Evolutionary conservation across 2,113 vertebrate genomes (phyloP).

Genomic region (Henicopernis longicauda): DNA sequence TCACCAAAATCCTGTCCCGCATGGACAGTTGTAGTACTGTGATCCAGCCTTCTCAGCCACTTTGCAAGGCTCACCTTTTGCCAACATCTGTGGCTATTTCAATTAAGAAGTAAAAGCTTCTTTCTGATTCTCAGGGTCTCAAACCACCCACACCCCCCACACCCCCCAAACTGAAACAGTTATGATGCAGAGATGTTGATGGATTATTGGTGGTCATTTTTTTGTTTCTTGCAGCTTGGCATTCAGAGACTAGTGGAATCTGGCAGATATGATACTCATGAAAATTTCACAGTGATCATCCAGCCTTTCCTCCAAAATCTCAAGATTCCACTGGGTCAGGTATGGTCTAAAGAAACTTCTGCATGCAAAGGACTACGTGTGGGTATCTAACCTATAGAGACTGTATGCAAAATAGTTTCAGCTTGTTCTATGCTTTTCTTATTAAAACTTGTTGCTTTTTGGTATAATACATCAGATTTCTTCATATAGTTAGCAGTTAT

Average conservation of each 20-base stretch:
- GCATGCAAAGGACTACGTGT: not conserved
- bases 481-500: not conserved
- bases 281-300: slow-evolving; percentile 85
- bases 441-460: not conserved
- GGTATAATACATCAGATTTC: not conserved
- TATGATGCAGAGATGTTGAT: not conserved
- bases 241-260: slow-evolving; percentile 76
- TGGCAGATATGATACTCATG: slow-evolving; percentile 79
- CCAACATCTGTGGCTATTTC: not conserved
- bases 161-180: not conserved
- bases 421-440: not conserved
- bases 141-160: not conserved
- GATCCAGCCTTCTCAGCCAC: not conserved
- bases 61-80: not conserved
- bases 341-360: slow-evolving; percentile 31
- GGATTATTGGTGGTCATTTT: not conserved
- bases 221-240: slow-evolving; percentile 63
- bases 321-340: slow-evolving; percentile 68
- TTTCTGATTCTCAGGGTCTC: not conserved
- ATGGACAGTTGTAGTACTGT: not conserved
- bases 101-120: not conserved
- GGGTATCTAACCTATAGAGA: not conserved
- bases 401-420: not conserved
- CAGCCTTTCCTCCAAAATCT: slow-evolving; percentile 79
- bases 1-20: not conserved